A percentile compares a stretch with the other conserved stretches of the same genome.
Evolutionary conservation across 2,797 vertebrate species (phyloP).

Genomic region (Falco peregrinus): DNA sequence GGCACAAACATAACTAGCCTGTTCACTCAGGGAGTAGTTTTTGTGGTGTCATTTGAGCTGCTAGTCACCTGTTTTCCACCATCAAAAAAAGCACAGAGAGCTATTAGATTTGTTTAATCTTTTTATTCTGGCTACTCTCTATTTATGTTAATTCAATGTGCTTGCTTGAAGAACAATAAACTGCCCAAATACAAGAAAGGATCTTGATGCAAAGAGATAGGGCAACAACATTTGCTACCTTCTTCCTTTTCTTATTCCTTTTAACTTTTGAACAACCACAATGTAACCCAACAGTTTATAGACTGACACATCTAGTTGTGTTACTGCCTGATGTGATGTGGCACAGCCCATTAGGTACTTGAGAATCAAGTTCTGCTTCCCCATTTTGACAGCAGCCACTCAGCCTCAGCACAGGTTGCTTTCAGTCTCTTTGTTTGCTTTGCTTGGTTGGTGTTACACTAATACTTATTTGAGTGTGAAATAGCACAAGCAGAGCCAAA

Average conservation of each 20-base stretch:
- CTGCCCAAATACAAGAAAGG: neutral
- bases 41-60: neutral
- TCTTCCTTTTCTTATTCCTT: neutral
- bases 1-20: neutral
- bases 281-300: neutral
- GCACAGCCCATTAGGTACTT: conserved; percentile 7
- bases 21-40: neutral
- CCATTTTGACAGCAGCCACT: conserved; percentile 9
- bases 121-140: neutral
- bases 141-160: neutral
- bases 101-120: neutral
- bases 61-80: neutral
- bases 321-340: neutral
- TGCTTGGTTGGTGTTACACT: neutral
- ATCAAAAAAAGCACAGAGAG: neutral
- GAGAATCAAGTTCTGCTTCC: neutral
- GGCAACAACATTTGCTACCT: neutral
- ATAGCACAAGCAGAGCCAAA: neutral
- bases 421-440: neutral
- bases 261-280: neutral
- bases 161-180: neutral
- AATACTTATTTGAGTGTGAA: neutral
- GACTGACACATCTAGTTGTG: conserved; percentile 14
- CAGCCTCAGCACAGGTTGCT: neutral
- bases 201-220: neutral